Conservation (phyloP, 2,888 invertebrate genomes). For the Lithodes maja region DNA sequence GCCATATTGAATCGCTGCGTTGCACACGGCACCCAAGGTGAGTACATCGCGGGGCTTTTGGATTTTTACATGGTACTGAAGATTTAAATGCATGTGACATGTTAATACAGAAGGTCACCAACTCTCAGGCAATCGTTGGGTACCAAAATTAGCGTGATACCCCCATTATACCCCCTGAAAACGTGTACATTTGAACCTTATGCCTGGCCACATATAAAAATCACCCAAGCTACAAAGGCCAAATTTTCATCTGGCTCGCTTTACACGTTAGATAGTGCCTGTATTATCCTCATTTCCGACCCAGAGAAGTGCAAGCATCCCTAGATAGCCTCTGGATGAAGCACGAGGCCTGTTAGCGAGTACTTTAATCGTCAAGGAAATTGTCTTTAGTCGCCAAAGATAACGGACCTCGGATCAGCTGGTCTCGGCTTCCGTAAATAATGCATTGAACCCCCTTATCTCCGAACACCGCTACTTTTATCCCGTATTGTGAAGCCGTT, state of each 20-base stretch:
- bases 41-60: slow-evolving; percentile 57
- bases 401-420: slow-evolving; percentile 3
- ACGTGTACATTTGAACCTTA: background rate
- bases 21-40: slow-evolving; percentile 68
- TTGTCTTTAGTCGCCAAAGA: background rate
- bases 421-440: background rate
- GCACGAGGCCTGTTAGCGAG: background rate
- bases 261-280: background rate
- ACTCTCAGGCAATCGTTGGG: background rate
- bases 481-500: too few relatives aligned
- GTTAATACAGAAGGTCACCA: slow-evolving; percentile 10
- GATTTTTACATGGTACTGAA: slow-evolving; percentile 45
- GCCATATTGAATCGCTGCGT: slow-evolving; percentile 61
- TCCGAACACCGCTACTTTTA: too few relatives aligned
- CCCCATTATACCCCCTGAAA: background rate
- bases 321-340: background rate
- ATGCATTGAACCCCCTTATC: background rate
- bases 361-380: background rate
- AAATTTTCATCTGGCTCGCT: background rate
- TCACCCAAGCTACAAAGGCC: background rate
- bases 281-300: background rate
- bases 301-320: background rate
- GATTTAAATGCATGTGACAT: slow-evolving; percentile 17
- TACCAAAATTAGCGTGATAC: background rate
- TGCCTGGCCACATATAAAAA: slow-evolving; percentile 7